Evolutionary conservation across 1,140 invertebrate species (phyloP).

Genomic region (Tigriopus japonicus): DNA sequence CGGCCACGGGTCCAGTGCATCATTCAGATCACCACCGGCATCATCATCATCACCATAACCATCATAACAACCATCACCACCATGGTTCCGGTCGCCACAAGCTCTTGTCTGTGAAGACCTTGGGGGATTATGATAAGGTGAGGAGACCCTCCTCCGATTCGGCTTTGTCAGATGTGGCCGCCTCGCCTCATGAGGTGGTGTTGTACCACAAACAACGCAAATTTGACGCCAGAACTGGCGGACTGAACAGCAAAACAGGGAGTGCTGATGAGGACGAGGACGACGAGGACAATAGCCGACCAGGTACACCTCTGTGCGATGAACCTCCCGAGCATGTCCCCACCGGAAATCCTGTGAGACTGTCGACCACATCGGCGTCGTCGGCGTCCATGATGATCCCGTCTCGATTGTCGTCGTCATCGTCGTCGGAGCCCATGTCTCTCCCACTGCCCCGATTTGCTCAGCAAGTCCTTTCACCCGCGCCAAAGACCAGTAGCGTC

Average conservation of each 20-base stretch:
- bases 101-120: too few species aligned
- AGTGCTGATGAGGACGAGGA: background rate
- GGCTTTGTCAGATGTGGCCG: too few species aligned
- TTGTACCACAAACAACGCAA: too few species aligned
- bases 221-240: too few species aligned
- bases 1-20: background rate
- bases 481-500: background rate
- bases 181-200: too few species aligned
- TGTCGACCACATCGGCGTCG: background rate
- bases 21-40: too few species aligned
- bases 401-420: background rate
- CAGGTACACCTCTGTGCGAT: conserved; percentile 11
- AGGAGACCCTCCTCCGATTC: background rate
- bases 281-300: background rate
- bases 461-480: background rate
- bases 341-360: background rate
- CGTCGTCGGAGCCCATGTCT: conserved; percentile 4
- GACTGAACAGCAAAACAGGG: too few species aligned
- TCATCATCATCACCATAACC: too few species aligned
- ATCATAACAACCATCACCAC: too few species aligned
- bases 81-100: too few species aligned
- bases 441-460: conserved; percentile 7
- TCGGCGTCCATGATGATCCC: conserved; percentile 3
- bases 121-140: background rate
- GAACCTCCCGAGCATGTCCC: conserved; percentile 3